Base-by-base conservation (phyloP, 2,797 vertebrate species). In the Bryconaethiops microstoma region DNA sequence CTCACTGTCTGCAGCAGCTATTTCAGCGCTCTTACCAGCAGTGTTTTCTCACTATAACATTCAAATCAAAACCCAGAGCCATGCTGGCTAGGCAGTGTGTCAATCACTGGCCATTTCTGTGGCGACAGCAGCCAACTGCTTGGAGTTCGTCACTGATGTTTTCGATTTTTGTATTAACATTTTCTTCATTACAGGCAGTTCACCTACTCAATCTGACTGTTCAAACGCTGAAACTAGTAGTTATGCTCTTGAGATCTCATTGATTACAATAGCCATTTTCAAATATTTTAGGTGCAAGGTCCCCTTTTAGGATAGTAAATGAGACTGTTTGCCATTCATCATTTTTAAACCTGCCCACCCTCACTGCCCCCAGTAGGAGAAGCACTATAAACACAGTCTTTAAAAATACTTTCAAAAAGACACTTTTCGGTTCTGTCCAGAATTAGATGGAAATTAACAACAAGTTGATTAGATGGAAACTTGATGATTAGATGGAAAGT, bases 351-450 rank as follows among this genome's bases (percentile, higher is more conserved):
- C 45, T 48, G 12, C 45, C 45, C 45, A 8, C 0, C 45, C 45
- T 2, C 45, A 48, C 48, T 16, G 48, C 3, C 10, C 13, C 48
- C 48, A 52, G 0, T 2, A 16, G 1, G 48, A 52, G 48, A 45
- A 45, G 7, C 42, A 45, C 42, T 45, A 35, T 35, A 35, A 5
- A 35, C 4, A 35, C 35, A 35, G 42, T 7, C 42, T 45, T 45
- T 1, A 8, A 45, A 45, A 45, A 12, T 45, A 45, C 0, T 35
- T 35, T 35, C 35, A 35, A 45, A 45, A 45, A 8, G 2, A 12
- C 57, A 75, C 64, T 57, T 21, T 65, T 72, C 2, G 35, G n/a
- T 40, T 72, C 40, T 54, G 48, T 48, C 16, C 17, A 60, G 63
- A 45, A 67, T 42, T 74, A 35, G 25, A 23, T 54, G 10, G 16